Evolutionary conservation across 2,888 invertebrate genomes (phyloP), one percentile per base, ranked within the genome.

Genomic region (Phoenoteleia sp.): DNA sequence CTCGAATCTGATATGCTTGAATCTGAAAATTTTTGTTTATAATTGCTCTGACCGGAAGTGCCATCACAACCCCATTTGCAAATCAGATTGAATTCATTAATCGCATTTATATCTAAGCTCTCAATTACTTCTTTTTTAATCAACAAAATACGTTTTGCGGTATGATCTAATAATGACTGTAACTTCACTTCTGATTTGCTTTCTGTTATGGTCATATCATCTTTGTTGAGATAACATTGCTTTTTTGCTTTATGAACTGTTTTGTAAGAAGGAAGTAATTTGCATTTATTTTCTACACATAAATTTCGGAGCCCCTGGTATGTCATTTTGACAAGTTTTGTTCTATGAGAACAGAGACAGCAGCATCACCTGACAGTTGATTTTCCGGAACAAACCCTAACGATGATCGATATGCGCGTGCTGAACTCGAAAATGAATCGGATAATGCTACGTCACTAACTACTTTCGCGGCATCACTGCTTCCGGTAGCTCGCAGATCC

Each of bases 261-360:
- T 45, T 58, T 58, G 29, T 71, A 58, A 56, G 56, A 58, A 21
- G 71, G 71, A 45, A 45, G 29, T 45, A 71, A 45, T 29, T 45
- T 56, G 71, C 42, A 58, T 25, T 58, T 56, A 58, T 71, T 60
- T 49, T 72, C 3, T 36, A 49, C 36, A 64, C 39, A 36, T 66
- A 47, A 45, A 71, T 56, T 39, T 49, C 56, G 56, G 76, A 77
- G 39, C 47, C 21, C 45, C 27, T 77, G 49, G 58, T 82, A 71
- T 71, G 54, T 1, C 42, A 45, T 67, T 79, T 79, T 42, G 77
- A 79, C n/a, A 79, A 49, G 58, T 79, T 79, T 47, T 45, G n/a
- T 60, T 87, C 84, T 9, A 87, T 66, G 19, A 82, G 19, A 54
- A 86, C 49, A 49, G 85, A 86, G 7, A 87, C 64, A 27, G 86